Evolutionary conservation across 2,113 vertebrate genomes (phyloP), one percentile per base, ranked within the genome.

Genomic region (Ophthalmolycus amberensis): DNA sequence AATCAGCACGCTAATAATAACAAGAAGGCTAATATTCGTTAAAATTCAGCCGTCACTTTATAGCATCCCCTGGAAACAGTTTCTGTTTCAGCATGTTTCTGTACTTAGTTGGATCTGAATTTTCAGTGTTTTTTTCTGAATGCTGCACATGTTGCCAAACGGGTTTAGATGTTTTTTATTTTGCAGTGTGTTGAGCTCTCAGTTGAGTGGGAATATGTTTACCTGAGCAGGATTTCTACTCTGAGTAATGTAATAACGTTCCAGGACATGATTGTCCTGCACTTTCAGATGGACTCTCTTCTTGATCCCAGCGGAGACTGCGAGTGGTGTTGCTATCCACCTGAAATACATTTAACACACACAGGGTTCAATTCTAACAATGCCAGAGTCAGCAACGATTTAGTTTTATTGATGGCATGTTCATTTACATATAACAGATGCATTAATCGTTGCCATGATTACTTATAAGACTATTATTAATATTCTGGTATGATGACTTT

Each of bases 161-260:
- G 15, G 44, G 14, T 46, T 46, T 5, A 46, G 11, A 46, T 46
- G 12, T 15, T 46, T 16, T 16, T 15, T 12, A 46, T 12, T 46
- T 46, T 4, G 44, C 44, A 46, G 5, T 46, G 15, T 46, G 44
- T 46, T 15, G 14, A 4, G 15, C 44, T 44, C 14, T 46, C 44
- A 15, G 44, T 46, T n/a, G 56, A 14, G 56, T 15, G 12, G 54
- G 29, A 32, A 34, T 9, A 1, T 71, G 14, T 71, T 93, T 96
- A 98, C 98, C 94, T 96, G 95, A 64, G 93, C 87, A 65, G 98
- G 97, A 63, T 91, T 92, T 90, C 85, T 96, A 48, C 95, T 89
- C 58, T 70, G 93, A 48, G 91, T 78, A 2, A 79, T 89, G 91
- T 97, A 98, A 93, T 95, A 96, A 5, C 83, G 91, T 78, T 99